These are phyloP conservation scores for Seira ritae DNA, from an alignment of 2,888 invertebrate species.

Conservation along the genomic window DNA sequence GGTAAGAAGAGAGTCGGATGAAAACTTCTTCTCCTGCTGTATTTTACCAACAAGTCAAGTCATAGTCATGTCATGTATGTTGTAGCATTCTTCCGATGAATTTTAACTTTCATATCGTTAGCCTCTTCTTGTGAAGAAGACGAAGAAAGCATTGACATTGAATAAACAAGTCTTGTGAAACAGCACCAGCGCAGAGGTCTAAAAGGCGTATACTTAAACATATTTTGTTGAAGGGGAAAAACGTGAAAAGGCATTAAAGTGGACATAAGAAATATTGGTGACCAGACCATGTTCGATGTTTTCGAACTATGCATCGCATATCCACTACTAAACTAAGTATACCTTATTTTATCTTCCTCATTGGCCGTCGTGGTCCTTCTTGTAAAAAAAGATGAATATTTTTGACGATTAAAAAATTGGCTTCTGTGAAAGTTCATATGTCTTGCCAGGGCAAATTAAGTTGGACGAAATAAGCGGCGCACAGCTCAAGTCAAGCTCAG, in stretches of 20 bases:
- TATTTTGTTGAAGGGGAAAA: no score
- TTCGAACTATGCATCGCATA: not conserved
- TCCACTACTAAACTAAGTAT: not conserved
- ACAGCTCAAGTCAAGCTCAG: no score
- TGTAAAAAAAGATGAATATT: not conserved
- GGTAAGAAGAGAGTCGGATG: not conserved
- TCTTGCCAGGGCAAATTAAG: no score
- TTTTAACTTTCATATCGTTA: slow-evolving; percentile 21
- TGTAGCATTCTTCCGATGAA: no score
- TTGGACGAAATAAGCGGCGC: no score
- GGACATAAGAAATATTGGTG: not conserved
- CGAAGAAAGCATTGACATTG: slow-evolving; percentile 2
- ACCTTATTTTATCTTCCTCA: not conserved
- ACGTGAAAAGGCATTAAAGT: not conserved
- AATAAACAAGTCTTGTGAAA: no score
- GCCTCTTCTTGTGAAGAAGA: slow-evolving; percentile 31
- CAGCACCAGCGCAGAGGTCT: no score
- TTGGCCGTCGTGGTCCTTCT: no score
- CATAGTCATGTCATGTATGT: no score
- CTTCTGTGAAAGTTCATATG: not conserved
- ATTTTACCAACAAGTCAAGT: no score
- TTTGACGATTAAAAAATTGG: not conserved
- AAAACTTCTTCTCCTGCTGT: no score
- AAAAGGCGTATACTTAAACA: no score
- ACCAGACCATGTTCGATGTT: not conserved